Base-by-base conservation (phyloP, 2,113 vertebrate species). In the Crotophaga sulcirostris region DNA sequence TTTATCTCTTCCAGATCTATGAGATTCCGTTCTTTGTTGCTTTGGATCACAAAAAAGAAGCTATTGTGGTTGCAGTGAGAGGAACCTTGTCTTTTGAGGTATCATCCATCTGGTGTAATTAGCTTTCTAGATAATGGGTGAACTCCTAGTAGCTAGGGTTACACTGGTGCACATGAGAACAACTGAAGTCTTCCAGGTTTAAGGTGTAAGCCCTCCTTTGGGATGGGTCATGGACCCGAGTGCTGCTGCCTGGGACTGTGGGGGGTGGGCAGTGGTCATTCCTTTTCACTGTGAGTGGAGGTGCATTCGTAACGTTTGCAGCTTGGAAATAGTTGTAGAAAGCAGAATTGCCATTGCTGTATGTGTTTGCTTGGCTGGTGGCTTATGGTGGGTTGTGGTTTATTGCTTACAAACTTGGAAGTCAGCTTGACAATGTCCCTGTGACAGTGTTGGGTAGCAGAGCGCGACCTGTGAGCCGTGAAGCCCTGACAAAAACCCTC, bases 11-110 rank as follows among this genome's bases (percentile, higher is more conserved):
- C 15, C 96, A 99, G 99, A 99, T 99, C 67, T 99, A 99, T 10
- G 99, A 99, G 97, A 99, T 99, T 62, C 99, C 99, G 1, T 99
- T 99, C 95, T 98, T 98, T 16, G 99, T 99, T 96, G 99, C 99
- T 58, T 97, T 99, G 97, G 99, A 99, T 97, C 99, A 99, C 95
- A 98, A 98, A 97, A 99, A 98, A 49, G 99, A 99, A 93, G 98
- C 99, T 1, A 97, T 99, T 24, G 98, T 99, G 84, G 99, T 99
- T 16, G 98, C 99, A 15, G 98, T 99, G 88, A 98, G 99, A 97
- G 99, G 99, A 93, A 99, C 99, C 7, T 97, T 99, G 96, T 99
- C 99, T 16, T 98, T 99, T 19, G 98, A 98, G 99, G 99, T 99
- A 93, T 94, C 84, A 16, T 66, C 14, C 16, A 8, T 78, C 33